Conservation (phyloP, 2,113 vertebrate species). For the Notechis scutatus region DNA sequence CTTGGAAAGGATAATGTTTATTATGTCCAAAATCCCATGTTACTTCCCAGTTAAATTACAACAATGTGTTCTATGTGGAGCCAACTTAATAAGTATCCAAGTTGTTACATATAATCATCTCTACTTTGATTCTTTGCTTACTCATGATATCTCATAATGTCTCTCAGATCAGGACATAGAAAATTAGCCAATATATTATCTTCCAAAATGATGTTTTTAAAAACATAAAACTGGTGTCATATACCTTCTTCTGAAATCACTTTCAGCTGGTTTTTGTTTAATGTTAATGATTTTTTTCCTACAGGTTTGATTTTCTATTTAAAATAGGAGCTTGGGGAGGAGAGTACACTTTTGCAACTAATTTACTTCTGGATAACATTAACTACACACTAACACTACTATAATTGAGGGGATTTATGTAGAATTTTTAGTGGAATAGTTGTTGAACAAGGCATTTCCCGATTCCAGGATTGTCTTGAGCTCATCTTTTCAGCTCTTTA, state of each 20-base stretch:
- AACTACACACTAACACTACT: neutral
- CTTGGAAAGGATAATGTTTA: neutral
- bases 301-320: neutral
- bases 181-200: neutral
- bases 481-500: neutral
- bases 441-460: neutral
- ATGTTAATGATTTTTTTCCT: neutral
- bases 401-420: neutral
- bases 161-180: neutral
- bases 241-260: neutral
- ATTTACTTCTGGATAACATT: neutral
- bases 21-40: neutral
- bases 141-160: neutral
- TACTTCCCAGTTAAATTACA: neutral
- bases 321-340: no score
- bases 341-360: neutral
- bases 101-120: slow-evolving; percentile 29
- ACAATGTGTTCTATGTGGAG: neutral
- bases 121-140: neutral
- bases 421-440: neutral
- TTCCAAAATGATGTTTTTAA: neutral
- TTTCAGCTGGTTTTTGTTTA: neutral
- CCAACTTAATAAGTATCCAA: neutral
- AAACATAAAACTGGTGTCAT: neutral
- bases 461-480: neutral